Evolutionary conservation across 2,113 vertebrate species (phyloP), one percentile per base, ranked within the genome.

Genomic region (Scartelaos histophorus): DNA sequence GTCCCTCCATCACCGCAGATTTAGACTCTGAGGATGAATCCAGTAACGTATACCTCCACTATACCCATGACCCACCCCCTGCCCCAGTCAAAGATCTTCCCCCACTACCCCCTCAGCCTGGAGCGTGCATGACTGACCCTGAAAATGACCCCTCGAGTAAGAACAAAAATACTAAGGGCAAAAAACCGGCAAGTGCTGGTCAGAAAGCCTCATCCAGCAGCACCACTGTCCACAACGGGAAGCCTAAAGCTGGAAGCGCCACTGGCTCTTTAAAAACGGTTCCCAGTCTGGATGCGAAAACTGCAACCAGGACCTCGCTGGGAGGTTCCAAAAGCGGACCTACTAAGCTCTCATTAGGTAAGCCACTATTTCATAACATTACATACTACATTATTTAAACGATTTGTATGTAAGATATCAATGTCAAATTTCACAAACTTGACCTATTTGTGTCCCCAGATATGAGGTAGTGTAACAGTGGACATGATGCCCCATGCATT

Each of bases 81-180:
- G 93, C 93, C 13, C 91, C 94, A 0, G 84, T 96, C 54, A 95
- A 94, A 69, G 95, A 96, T 19, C 92, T 95, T 1, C 94, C 91
- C 0, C 97, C 96, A 0, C 75, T 95, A 60, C 95, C 96, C 0
- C 92, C 95, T 2, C 95, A 94, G 0, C 94, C 95, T 0, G 93
- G 95, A 0, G 93, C 96, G 81, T 97, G 97, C 88, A 98, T 97
- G 96, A 93, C 94, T 2, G 96, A 98, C 82, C 84, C 95, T 0
- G 96, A 97, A 53, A 71, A 88, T 1, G 84, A 95, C 22, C 70
- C 83, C 0, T 87, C 86, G 0, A 19, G 57, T 64, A 90, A 78
- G 43, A 61, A 47, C 5, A 62, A 56, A 2, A 21, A 24, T 0
- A 51, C 69, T 34, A 88, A 71, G 17, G 61, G 79, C 67, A 95